Conservation (phyloP, 2,888 invertebrate species). For the Aphodius sticticus region DNA sequence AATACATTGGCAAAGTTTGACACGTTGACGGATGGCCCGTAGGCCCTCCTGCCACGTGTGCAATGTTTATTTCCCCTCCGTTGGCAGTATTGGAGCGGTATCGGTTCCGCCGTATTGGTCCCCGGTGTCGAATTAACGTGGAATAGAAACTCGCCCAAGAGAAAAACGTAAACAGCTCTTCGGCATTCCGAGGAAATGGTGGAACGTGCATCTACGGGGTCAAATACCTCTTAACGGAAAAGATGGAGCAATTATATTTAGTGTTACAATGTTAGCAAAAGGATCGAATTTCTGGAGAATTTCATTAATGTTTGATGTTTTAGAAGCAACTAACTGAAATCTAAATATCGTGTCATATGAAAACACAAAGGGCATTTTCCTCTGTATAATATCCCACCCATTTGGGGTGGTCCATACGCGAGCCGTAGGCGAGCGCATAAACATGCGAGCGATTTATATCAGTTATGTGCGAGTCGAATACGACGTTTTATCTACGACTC, state of each 20-base stretch:
- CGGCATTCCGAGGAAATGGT: background rate
- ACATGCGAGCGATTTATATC: too few relatives aligned
- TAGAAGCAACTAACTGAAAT: too few relatives aligned
- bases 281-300: background rate
- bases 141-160: slow-evolving; percentile 9
- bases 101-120: slow-evolving; percentile 13
- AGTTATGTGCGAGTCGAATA: too few relatives aligned
- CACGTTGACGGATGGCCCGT: slow-evolving; percentile 54
- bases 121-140: slow-evolving; percentile 11
- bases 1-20: slow-evolving; percentile 57
- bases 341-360: too few relatives aligned
- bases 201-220: background rate
- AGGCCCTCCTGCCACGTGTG: slow-evolving; percentile 25
- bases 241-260: background rate
- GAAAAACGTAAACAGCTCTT: slow-evolving; percentile 4
- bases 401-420: too few relatives aligned
- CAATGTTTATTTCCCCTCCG: slow-evolving; percentile 16
- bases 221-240: background rate
- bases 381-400: too few relatives aligned
- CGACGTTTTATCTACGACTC: too few relatives aligned
- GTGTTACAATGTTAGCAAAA: background rate
- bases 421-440: too few relatives aligned
- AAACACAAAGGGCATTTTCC: too few relatives aligned
- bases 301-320: background rate
- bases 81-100: background rate